Percentiles rank a stretch among this genome's conserved stretches.
These are phyloP conservation scores for Garra rufa DNA, from an alignment of 2,113 vertebrate species.

Conservation along the genomic window DNA sequence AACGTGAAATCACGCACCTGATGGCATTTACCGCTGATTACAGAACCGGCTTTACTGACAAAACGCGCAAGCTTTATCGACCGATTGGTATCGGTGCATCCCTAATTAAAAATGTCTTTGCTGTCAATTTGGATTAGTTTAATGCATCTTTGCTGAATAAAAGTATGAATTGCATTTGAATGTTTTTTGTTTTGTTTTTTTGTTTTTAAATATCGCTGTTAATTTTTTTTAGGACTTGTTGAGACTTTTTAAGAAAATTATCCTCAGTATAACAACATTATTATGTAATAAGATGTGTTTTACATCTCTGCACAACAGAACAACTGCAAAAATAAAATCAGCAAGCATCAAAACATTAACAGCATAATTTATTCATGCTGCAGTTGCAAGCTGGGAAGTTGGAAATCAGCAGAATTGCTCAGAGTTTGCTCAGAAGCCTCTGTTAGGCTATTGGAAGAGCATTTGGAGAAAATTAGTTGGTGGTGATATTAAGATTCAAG, in stretches of 20 bases:
- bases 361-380: background rate
- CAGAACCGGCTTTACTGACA: too few species aligned
- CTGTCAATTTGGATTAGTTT: background rate
- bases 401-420: background rate
- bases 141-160: background rate
- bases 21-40: too few species aligned
- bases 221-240: too few species aligned
- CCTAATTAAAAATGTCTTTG: background rate
- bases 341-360: background rate
- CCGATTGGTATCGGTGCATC: too few species aligned
- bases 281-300: background rate
- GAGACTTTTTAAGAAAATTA: too few species aligned
- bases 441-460: too few species aligned
- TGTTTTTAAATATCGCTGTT: too few species aligned
- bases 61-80: too few species aligned
- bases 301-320: background rate
- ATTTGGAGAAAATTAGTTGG: too few species aligned
- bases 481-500: background rate
- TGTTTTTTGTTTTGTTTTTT: too few species aligned
- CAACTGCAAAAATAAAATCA: background rate
- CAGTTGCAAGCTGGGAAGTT: background rate
- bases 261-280: background rate
- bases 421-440: background rate
- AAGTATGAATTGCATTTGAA: background rate
- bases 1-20: too few species aligned